A percentile compares a stretch with the other conserved stretches of the same genome.
These are phyloP conservation scores for Rhopalosiphum maidis DNA, from an alignment of 1,140 invertebrate species.

Conservation along the genomic window DNA sequence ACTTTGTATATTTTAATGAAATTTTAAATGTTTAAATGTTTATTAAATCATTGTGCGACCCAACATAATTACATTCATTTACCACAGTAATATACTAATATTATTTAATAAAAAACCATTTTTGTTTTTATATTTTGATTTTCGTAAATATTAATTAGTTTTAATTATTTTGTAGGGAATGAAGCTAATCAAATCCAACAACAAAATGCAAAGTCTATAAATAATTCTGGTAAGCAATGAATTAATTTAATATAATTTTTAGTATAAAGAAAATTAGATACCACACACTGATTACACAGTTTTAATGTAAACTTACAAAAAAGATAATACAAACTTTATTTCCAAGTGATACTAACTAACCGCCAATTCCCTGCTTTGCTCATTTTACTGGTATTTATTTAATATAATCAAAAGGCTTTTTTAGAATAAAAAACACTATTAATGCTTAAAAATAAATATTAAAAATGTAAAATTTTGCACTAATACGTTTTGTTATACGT, in stretches of 20 bases:
- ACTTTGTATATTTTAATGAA: neutral
- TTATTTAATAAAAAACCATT: neutral
- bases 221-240: conserved; percentile 41
- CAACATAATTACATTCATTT: neutral
- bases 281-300: neutral
- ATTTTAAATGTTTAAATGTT: neutral
- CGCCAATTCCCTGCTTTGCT: conserved; percentile 48
- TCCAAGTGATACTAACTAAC: conserved; percentile 1
- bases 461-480: conserved; percentile 17
- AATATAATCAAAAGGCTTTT: neutral
- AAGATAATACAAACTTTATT: neutral
- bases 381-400: conserved; percentile 11
- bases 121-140: neutral
- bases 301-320: conserved; percentile 26
- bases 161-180: conserved; percentile 36
- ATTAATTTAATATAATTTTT: neutral
- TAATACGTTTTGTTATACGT: conserved; percentile 50
- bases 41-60: neutral
- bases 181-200: conserved; percentile 27
- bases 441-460: conserved; percentile 29
- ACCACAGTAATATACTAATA: neutral
- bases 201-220: conserved; percentile 45
- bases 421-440: conserved; percentile 24
- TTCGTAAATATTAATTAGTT: neutral
- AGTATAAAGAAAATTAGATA: neutral